phyloP scores from a whole-genome alignment of 2,113 vertebrate species.

The Nycticebus coucang region DNA sequence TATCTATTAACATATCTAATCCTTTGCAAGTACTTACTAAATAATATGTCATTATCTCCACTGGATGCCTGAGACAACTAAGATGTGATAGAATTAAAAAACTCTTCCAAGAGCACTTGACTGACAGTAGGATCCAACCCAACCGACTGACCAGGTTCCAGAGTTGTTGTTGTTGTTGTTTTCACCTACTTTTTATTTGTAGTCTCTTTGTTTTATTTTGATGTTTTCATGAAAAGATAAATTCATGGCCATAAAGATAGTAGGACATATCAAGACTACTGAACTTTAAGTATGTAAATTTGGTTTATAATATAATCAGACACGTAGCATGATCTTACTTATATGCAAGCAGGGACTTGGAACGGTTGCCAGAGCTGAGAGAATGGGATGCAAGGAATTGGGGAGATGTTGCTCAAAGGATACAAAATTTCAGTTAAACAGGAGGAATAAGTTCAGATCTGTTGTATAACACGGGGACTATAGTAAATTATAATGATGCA shows the following conservation, averaged over 20 bases:
- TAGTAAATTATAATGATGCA: background rate
- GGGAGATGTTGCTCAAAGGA: background rate
- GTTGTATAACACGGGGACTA: background rate
- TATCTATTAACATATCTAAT: background rate
- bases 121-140: background rate
- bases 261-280: background rate
- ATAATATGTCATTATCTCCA: background rate
- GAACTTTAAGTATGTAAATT: conserved; percentile 6
- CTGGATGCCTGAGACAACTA: background rate
- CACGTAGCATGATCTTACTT: background rate
- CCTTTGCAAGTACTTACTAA: background rate
- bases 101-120: background rate
- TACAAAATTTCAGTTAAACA: background rate
- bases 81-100: background rate
- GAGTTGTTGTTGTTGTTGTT: too few species aligned
- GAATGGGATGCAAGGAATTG: background rate
- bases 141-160: background rate
- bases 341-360: background rate
- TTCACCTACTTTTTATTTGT: background rate
- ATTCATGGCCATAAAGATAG: background rate
- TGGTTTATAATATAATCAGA: background rate
- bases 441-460: background rate
- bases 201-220: background rate
- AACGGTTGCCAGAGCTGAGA: background rate
- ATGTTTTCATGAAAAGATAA: background rate